phyloP scores from a whole-genome alignment of 92 coral and sea anemone species.

The Isaurus tuberculatus region DNA sequence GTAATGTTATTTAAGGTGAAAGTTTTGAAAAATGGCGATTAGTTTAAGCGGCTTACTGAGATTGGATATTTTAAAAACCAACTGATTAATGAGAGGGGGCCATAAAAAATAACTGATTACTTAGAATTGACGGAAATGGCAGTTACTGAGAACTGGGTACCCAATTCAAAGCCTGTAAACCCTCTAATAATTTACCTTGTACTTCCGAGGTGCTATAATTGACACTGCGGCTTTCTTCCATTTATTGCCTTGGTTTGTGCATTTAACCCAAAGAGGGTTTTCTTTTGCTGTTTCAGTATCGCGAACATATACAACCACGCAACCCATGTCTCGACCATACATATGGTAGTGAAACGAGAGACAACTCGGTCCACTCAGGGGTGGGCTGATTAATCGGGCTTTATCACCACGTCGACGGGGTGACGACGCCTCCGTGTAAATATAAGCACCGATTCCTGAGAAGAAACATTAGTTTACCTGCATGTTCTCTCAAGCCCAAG shows the following conservation, averaged over 20 bases:
- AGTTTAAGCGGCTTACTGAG: no score
- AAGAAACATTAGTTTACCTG: no score
- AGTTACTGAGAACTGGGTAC: no score
- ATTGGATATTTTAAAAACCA: no score
- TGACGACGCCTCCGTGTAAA: background rate
- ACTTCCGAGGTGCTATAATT: background rate
- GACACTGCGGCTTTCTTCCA: conserved; percentile 24
- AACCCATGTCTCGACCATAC: conserved; percentile 7
- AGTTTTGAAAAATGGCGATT: no score
- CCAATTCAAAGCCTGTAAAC: no score
- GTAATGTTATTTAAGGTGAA: no score
- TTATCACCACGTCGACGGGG: conserved; percentile 15
- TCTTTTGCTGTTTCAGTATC: background rate
- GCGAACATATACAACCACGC: conserved; percentile 31
- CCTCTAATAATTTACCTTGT: background rate
- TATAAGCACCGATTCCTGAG: conserved; percentile 4
- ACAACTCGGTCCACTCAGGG: background rate
- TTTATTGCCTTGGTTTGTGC: conserved; percentile 5
- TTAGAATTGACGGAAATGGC: no score
- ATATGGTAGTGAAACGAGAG: conserved; percentile 27
- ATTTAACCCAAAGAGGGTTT: conserved; percentile 18
- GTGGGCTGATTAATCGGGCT: conserved; percentile 18
- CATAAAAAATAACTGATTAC: no score
- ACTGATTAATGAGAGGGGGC: no score
- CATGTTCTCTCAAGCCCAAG: no score